Percentiles rank a stretch among this genome's conserved stretches.
Evolutionary conservation across 2,113 vertebrate species (phyloP).

Genomic region (Pomatorhinus ruficollis): DNA sequence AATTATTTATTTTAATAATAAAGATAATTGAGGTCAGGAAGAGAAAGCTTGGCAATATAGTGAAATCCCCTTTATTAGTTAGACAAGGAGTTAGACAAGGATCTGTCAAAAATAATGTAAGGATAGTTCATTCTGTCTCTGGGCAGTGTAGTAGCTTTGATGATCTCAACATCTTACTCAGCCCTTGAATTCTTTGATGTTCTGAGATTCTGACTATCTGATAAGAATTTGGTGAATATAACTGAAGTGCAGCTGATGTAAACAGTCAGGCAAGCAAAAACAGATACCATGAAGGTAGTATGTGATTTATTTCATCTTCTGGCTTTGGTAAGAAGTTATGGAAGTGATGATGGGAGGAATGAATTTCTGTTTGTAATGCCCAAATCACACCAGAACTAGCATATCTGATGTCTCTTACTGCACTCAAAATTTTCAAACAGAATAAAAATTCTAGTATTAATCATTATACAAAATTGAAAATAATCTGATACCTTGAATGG

Average conservation of each 20-base stretch:
- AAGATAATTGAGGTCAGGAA: not conserved
- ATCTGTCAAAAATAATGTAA: not conserved
- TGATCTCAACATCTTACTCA: not conserved
- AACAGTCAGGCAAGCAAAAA: conserved; percentile 3
- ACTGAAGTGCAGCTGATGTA: not conserved
- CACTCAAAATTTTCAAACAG: not conserved
- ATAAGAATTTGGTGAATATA: conserved; percentile 14
- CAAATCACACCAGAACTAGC: conserved; percentile 2
- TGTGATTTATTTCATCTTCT: not conserved
- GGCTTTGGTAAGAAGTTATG: not conserved
- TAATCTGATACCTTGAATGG: not conserved
- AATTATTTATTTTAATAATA: not conserved
- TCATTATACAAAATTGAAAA: not conserved
- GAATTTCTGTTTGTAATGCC: not conserved
- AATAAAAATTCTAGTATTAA: not conserved
- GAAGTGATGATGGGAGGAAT: not conserved
- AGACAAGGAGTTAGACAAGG: not conserved
- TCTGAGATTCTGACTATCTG: not conserved
- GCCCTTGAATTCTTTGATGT: not conserved
- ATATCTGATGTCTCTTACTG: not conserved
- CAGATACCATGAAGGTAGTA: not conserved
- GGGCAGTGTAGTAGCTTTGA: not conserved
- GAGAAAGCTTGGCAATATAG: not conserved
- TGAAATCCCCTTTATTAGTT: not conserved
- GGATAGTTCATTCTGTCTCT: not conserved